Evolutionary conservation across 2,888 invertebrate species (phyloP), one percentile per base, ranked within the genome.

Genomic region (Cerceris ruficornis): DNA sequence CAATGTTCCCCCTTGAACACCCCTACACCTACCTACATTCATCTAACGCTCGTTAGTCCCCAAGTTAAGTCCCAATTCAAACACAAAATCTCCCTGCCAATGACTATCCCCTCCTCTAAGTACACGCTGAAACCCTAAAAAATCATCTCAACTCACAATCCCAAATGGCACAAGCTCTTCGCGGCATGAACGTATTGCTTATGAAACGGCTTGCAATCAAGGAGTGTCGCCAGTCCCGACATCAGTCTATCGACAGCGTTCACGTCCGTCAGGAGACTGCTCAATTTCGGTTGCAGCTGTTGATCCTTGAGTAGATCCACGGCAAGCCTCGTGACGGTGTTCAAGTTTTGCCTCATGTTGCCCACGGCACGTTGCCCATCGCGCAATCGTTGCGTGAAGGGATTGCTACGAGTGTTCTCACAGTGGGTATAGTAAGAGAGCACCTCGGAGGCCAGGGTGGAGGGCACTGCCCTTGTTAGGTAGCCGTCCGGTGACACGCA

Each of bases 401-500:
- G 97, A 92, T 96, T 96, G 79, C 95, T 96, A 55, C 96, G 95
- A 0, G 96, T 95, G 84, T 95, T 95, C 90, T 97, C 96, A 93
- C 97, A 98, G 88, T 96, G 96, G 66, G 97, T 95, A 93, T 97
- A 98, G 92, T 96, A 97, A 86, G 95, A 94, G 76, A 96, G 94
- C 84, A 95, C 94, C 93, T 95, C 90, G 7, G 91, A 87, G 7
- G 91, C 88, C 8, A 93, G 78, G 4, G 89, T 87, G 60, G 91
- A 86, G 8, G 92, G 89, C 11, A 89, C 89, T 6, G 89, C 89
- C 60, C 91, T 88, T 65, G 92, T 95, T 65, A 98, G 94, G 91
- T 96, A 98, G 73, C 95, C 94, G 88, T 97, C 97, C 8, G 98
- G 98, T 85, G 96, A 96, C 87, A 96, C 95, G 93, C 98, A 98